Conservation (phyloP, 2,888 invertebrate genomes). For the Rambutsinella grinnellia region DNA sequence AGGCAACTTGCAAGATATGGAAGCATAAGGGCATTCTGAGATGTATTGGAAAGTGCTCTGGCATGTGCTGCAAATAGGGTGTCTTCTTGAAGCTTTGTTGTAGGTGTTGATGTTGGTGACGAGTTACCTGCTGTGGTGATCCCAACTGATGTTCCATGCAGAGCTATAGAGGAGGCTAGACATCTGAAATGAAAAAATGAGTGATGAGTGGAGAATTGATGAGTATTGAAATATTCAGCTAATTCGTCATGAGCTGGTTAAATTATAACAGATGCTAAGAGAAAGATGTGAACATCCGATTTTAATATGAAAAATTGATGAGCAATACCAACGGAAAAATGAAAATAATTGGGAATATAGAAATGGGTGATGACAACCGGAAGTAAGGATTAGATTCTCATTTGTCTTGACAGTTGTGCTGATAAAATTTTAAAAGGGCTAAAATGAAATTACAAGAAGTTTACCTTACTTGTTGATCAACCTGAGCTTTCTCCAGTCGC, state of each 20-base stretch:
- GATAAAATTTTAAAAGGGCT: too few relatives aligned
- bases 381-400: conserved; percentile 5
- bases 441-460: too few relatives aligned
- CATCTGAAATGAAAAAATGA: conserved; percentile 24
- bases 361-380: conserved; percentile 25
- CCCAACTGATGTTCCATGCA: conserved; percentile 27
- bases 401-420: too few relatives aligned
- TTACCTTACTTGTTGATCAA: conserved; percentile 95
- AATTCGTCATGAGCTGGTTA: not conserved
- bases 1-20: conserved; percentile 19
- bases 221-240: not conserved
- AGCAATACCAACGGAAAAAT: conserved; percentile 3
- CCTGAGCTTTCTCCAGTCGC: conserved; percentile 93
- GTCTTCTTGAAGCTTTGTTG: conserved; percentile 8
- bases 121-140: not conserved
- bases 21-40: conserved; percentile 33
- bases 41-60: not conserved
- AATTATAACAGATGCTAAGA: not conserved
- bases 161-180: conserved; percentile 33
- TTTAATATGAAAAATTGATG: not conserved
- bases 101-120: conserved; percentile 7
- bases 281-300: conserved; percentile 1
- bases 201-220: not conserved
- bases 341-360: not conserved
- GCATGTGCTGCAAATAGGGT: not conserved